Conservation (phyloP, 2,797 vertebrate genomes). For the Microhierax caerulescens region DNA sequence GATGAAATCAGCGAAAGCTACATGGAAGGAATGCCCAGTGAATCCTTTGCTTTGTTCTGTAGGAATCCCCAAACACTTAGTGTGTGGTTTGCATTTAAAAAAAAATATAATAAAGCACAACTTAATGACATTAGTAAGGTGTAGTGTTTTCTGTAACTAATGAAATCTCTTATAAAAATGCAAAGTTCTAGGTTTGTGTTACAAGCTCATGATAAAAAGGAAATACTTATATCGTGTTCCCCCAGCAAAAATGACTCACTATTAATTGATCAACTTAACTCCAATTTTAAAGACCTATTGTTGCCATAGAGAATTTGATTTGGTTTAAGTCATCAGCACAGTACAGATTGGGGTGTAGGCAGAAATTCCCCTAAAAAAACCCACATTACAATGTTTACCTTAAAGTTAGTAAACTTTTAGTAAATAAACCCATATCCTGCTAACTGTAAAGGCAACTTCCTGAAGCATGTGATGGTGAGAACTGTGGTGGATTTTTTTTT, state of each 20-base stretch:
- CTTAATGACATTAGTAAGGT: neutral
- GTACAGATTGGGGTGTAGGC: neutral
- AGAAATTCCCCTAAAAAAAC: neutral
- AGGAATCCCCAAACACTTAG: neutral
- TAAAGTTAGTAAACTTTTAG: neutral
- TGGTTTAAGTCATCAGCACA: neutral
- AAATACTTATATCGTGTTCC: neutral
- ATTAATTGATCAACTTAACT: neutral
- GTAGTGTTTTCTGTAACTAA: neutral
- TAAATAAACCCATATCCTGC: neutral
- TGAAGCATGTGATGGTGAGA: neutral
- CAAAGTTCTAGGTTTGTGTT: neutral
- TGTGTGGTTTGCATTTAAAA: neutral
- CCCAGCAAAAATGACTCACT: neutral
- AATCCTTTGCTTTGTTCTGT: neutral
- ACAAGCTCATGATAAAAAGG: neutral
- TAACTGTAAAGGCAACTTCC: neutral
- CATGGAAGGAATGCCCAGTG: neutral
- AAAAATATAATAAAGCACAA: neutral
- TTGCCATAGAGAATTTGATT: neutral
- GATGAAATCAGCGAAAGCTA: neutral
- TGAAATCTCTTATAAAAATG: neutral
- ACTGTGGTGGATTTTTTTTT: too few relatives aligned
- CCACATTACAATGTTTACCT: neutral
- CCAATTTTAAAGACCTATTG: neutral